Percentiles rank a stretch among this genome's conserved stretches.
These are phyloP conservation scores for Patella depressa DNA, from an alignment of 2,888 invertebrate genomes.

Conservation along the genomic window DNA sequence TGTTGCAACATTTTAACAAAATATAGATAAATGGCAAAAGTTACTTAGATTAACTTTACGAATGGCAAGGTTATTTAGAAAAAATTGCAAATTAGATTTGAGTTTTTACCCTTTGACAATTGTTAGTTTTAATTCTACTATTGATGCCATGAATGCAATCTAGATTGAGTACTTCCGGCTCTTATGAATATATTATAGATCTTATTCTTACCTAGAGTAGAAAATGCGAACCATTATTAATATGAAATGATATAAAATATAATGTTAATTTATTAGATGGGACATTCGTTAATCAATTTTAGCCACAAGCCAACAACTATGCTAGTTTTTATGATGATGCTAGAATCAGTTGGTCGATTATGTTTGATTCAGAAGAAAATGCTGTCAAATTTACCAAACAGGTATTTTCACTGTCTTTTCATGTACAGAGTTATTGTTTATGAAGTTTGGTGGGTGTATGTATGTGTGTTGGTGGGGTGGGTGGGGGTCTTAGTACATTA, in stretches of 20 bases:
- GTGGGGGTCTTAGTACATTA: too few species aligned
- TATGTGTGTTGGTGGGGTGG: neutral
- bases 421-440: neutral
- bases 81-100: neutral
- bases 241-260: too few species aligned
- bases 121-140: too few species aligned
- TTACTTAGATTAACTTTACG: too few species aligned
- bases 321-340: conserved; percentile 74
- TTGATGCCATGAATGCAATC: too few species aligned
- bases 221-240: too few species aligned
- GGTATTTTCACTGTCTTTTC: conserved; percentile 40
- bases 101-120: too few species aligned
- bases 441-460: neutral
- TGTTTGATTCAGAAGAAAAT: conserved; percentile 71
- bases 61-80: neutral
- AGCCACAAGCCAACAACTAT: conserved; percentile 70
- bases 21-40: neutral
- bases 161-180: too few species aligned
- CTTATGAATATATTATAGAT: too few species aligned
- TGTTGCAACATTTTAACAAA: neutral
- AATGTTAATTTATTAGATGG: too few species aligned
- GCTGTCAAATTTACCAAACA: conserved; percentile 62
- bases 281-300: too few species aligned
- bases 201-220: too few species aligned
- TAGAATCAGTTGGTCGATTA: conserved; percentile 75